phyloP scores from a whole-genome alignment of 2,113 vertebrate species.

The Rallus limicola region DNA sequence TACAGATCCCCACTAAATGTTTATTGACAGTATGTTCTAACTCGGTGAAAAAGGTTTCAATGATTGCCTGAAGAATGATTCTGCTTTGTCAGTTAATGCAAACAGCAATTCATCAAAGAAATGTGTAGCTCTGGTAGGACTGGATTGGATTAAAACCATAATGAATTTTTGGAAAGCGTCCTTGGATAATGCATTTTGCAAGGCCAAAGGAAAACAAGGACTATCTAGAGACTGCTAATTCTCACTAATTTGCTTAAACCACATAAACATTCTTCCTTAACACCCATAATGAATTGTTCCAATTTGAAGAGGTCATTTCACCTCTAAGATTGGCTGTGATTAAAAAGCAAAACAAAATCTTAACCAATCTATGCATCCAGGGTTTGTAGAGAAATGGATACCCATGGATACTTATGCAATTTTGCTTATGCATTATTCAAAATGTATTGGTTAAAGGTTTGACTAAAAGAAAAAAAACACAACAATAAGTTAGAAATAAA shows the following conservation, averaged over 20 bases:
- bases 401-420: not conserved
- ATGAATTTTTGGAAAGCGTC: constrained; percentile 33
- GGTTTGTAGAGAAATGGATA: not conserved
- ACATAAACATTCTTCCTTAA: constrained; percentile 28
- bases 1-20: not conserved
- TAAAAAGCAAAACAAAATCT: not conserved
- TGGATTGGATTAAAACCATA: constrained; percentile 68
- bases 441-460: not conserved
- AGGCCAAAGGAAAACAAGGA: constrained; percentile 51
- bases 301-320: constrained; percentile 37
- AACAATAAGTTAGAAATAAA: not conserved
- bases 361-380: not conserved
- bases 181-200: constrained; percentile 18
- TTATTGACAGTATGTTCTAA: not conserved
- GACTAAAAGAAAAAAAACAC: not conserved
- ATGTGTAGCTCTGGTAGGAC: constrained; percentile 32
- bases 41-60: constrained; percentile 33
- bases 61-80: constrained; percentile 38
- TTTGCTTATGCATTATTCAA: not conserved
- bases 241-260: constrained; percentile 38
- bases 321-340: not conserved
- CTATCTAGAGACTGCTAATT: constrained; percentile 54
- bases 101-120: constrained; percentile 73
- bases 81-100: constrained; percentile 54
- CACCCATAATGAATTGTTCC: constrained; percentile 19